phyloP scores from a whole-genome alignment of 2,113 vertebrate species.

The Mixornis gularis region DNA sequence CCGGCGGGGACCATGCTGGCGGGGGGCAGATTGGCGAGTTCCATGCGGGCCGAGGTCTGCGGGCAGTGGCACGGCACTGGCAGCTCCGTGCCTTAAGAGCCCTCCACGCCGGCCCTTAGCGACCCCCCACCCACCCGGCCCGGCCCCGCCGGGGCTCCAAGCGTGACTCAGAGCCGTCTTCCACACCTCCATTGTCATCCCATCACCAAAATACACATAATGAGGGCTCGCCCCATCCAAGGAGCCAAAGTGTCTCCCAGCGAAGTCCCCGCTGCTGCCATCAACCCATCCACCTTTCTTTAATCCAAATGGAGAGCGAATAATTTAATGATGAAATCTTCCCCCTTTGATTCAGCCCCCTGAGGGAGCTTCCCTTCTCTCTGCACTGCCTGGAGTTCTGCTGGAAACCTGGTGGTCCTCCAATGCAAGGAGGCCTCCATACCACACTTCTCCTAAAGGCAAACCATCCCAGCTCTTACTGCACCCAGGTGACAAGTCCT shows the following conservation, averaged over 20 bases:
- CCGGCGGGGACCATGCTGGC: background rate
- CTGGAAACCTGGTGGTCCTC: background rate
- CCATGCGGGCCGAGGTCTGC: background rate
- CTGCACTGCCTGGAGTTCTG: background rate
- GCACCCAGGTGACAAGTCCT: too few species aligned
- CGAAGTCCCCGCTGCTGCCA: background rate
- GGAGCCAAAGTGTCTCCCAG: slow-evolving; percentile 42
- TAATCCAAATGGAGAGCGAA: background rate
- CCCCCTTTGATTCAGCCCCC: background rate
- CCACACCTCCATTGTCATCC: slow-evolving; percentile 58
- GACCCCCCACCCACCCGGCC: slow-evolving; percentile 13
- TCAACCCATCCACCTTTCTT: background rate
- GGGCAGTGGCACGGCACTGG: background rate
- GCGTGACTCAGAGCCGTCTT: slow-evolving; percentile 42
- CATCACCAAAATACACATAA: slow-evolving; percentile 56
- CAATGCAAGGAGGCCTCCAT: accelerated
- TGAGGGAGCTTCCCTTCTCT: background rate
- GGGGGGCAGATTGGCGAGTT: background rate
- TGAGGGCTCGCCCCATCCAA: background rate
- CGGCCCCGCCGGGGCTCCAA: background rate
- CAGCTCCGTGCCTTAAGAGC: background rate
- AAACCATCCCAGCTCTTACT: background rate
- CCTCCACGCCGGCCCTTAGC: background rate
- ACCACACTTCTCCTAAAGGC: background rate
- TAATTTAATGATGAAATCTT: background rate